A percentile compares a stretch with the other conserved stretches of the same genome.
phyloP scores from a whole-genome alignment of 2,888 invertebrate species.

The Himalopsyche japonica region DNA sequence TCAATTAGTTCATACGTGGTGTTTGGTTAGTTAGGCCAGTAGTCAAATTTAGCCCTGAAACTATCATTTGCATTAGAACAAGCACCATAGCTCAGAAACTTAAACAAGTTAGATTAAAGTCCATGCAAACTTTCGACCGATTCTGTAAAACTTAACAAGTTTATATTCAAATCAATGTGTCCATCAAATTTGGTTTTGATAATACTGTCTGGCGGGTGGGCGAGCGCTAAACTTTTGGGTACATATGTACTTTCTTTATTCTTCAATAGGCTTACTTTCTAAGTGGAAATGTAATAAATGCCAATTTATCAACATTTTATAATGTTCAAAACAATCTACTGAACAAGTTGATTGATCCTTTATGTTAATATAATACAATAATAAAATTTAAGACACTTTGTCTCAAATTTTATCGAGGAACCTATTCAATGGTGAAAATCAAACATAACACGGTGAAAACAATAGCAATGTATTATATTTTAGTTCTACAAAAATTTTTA shows the following conservation, averaged over 20 bases:
- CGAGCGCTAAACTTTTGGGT: not conserved
- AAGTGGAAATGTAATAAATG: too few relatives aligned
- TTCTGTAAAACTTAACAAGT: not conserved
- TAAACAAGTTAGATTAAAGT: not conserved
- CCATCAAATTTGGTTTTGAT: not conserved
- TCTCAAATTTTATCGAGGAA: too few relatives aligned
- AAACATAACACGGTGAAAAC: too few relatives aligned
- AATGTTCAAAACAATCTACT: too few relatives aligned
- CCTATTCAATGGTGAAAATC: too few relatives aligned
- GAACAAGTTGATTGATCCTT: too few relatives aligned
- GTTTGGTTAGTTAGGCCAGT: not conserved
- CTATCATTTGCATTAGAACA: not conserved
- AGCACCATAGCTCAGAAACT: not conserved
- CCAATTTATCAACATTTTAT: too few relatives aligned
- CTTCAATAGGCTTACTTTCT: too few relatives aligned
- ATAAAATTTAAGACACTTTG: too few relatives aligned
- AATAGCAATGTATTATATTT: too few relatives aligned
- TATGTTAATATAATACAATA: too few relatives aligned
- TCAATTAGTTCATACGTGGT: conserved; percentile 28
- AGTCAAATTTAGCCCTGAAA: not conserved
- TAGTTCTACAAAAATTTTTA: too few relatives aligned
- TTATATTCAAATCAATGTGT: not conserved
- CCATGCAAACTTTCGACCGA: not conserved
- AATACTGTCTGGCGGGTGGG: not conserved
- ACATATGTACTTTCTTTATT: not conserved